phyloP scores from a whole-genome alignment of 2,797 vertebrate genomes.

The Gymnopithys bicolor region DNA sequence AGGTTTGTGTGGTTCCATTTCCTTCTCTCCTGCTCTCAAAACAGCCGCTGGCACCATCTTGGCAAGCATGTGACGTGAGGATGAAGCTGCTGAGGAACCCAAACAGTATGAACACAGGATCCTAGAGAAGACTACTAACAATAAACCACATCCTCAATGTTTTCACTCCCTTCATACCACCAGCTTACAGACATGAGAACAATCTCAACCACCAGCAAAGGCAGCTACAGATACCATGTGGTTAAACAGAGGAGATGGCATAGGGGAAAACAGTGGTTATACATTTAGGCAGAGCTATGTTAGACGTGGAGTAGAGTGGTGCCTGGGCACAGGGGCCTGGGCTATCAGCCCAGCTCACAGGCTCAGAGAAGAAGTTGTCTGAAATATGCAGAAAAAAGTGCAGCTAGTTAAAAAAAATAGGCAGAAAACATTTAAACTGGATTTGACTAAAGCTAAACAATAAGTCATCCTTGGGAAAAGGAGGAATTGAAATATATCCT shows the following conservation, averaged over 20 bases:
- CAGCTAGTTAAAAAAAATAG: background rate
- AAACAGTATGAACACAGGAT: background rate
- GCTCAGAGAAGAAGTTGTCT: background rate
- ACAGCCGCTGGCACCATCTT: background rate
- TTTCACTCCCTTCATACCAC: background rate
- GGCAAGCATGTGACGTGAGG: fast-evolving
- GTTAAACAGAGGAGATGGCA: background rate
- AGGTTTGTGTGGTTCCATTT: background rate
- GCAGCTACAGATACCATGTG: background rate
- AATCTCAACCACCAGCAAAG: background rate
- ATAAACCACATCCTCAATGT: background rate
- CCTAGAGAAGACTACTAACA: background rate
- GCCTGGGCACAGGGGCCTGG: background rate
- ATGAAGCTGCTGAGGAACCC: background rate
- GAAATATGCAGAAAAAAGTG: fast-evolving
- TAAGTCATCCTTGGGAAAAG: background rate
- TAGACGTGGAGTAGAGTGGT: background rate
- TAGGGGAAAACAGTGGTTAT: background rate
- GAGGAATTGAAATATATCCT: background rate
- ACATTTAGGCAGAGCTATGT: background rate
- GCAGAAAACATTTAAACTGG: background rate
- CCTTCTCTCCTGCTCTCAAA: background rate
- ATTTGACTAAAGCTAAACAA: background rate
- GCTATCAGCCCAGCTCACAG: background rate
- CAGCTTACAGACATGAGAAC: background rate